Conservation (phyloP, 1,140 invertebrate species). For the Dinoponera quadriceps region DNA sequence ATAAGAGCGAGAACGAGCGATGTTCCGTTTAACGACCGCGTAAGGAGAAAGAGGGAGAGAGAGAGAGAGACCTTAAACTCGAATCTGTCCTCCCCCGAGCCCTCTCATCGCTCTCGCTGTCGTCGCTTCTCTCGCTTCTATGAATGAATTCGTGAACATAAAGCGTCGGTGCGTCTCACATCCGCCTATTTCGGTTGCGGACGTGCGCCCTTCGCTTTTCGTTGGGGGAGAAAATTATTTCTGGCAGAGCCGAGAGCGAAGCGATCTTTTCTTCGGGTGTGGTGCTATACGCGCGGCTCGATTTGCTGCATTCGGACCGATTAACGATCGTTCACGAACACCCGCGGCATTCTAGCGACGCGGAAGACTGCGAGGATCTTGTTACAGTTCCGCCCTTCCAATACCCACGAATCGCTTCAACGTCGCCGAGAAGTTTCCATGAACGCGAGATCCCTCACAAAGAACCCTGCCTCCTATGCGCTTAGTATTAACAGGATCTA, state of each 20-base stretch:
- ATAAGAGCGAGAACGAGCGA: slow-evolving; percentile 7
- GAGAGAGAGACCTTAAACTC: slow-evolving; percentile 14
- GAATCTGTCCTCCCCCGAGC: slow-evolving; percentile 33
- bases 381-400: slow-evolving; percentile 13
- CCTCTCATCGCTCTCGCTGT: slow-evolving; percentile 26
- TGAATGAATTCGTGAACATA: slow-evolving; percentile 68
- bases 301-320: slow-evolving; percentile 17
- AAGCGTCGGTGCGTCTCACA: slow-evolving; percentile 51
- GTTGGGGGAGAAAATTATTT: slow-evolving; percentile 77
- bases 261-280: slow-evolving; percentile 40
- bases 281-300: background rate
- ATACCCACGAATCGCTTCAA: slow-evolving; percentile 22
- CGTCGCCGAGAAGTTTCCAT: slow-evolving; percentile 10
- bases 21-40: slow-evolving; percentile 5
- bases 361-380: slow-evolving; percentile 2
- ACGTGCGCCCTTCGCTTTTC: slow-evolving; percentile 66
- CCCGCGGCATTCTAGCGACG: slow-evolving; percentile 8
- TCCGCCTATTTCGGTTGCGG: slow-evolving; percentile 72
- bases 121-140: slow-evolving; percentile 42
- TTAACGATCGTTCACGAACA: slow-evolving; percentile 38
- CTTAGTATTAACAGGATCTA: background rate
- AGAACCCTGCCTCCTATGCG: background rate
- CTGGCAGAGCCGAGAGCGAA: slow-evolving; percentile 54
- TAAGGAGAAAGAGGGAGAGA: background rate
- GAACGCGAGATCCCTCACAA: slow-evolving; percentile 8